Percentiles rank a stretch among this genome's conserved stretches.
Evolutionary conservation across 2,113 vertebrate species (phyloP).

Genomic region (Felis chaus): DNA sequence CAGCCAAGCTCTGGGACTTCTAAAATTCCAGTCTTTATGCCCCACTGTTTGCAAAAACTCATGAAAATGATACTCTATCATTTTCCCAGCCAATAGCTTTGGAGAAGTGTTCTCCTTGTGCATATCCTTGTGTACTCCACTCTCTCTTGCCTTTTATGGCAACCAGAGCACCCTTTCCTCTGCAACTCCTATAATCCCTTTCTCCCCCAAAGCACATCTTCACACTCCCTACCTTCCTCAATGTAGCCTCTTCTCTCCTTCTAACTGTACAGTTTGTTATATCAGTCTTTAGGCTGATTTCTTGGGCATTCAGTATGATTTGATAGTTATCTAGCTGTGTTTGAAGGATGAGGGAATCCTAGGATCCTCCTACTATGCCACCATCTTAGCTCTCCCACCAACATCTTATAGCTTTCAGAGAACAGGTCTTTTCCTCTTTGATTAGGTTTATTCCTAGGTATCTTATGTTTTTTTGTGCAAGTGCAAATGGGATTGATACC

Average conservation of each 20-base stretch:
- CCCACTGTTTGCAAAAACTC: too few relatives aligned
- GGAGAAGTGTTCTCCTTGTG: background rate
- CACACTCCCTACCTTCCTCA: background rate
- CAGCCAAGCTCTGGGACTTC: too few relatives aligned
- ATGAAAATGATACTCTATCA: too few relatives aligned
- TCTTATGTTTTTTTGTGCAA: background rate
- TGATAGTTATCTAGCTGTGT: background rate
- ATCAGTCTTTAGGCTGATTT: background rate
- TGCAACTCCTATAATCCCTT: background rate
- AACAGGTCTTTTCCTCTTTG: background rate
- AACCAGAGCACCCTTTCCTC: background rate
- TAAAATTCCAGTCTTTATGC: too few relatives aligned
- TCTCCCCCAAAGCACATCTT: background rate
- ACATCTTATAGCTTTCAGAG: background rate
- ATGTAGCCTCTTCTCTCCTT: background rate
- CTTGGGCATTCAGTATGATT: background rate
- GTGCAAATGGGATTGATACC: background rate
- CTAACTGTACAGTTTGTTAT: background rate
- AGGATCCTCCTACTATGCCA: background rate
- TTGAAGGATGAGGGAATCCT: background rate
- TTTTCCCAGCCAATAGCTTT: background rate
- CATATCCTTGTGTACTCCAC: background rate
- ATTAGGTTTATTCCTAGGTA: background rate
- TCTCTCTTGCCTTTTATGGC: background rate
- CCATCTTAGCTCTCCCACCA: background rate